Evolutionary conservation across 1,140 invertebrate genomes (phyloP).

Genomic region (Dendrolimus kikuchii): DNA sequence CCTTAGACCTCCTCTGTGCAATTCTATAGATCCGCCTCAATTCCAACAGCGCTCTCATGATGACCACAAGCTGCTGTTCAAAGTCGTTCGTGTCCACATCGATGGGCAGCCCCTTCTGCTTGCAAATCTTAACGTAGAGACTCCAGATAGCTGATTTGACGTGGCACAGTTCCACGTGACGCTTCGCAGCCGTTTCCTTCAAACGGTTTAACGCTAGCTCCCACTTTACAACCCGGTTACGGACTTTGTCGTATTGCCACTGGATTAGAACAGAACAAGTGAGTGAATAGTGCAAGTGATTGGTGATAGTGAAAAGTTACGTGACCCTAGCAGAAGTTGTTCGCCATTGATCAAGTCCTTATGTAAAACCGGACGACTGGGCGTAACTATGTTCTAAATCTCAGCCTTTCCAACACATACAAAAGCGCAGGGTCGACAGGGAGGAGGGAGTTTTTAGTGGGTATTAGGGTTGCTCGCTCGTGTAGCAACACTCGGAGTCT

Average conservation of each 20-base stretch:
- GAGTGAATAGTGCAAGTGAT: no score
- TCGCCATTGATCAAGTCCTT: no score
- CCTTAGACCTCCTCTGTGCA: constrained; percentile 46
- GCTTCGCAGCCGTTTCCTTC: constrained; percentile 54
- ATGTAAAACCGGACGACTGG: no score
- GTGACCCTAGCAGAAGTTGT: no score
- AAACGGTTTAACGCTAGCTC: constrained; percentile 58
- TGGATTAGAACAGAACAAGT: constrained; percentile 10
- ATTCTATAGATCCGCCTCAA: constrained; percentile 54
- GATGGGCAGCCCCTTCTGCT: constrained; percentile 49
- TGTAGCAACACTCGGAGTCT: no score
- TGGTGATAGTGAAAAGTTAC: no score
- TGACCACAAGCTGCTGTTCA: constrained; percentile 60
- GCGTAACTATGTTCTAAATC: no score
- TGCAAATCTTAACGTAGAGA: constrained; percentile 61
- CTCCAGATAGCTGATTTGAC: constrained; percentile 58
- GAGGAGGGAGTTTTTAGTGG: no score
- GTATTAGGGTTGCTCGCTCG: no score
- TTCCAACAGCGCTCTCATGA: constrained; percentile 60
- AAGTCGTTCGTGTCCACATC: constrained; percentile 42
- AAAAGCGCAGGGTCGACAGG: no score
- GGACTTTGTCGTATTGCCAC: constrained; percentile 60
- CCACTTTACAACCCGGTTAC: constrained; percentile 62
- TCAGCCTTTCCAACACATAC: no score
- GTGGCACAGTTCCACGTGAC: constrained; percentile 58